These are phyloP conservation scores for Synanthedon myopaeformis DNA, from an alignment of 2,888 invertebrate genomes.

Conservation along the genomic window DNA sequence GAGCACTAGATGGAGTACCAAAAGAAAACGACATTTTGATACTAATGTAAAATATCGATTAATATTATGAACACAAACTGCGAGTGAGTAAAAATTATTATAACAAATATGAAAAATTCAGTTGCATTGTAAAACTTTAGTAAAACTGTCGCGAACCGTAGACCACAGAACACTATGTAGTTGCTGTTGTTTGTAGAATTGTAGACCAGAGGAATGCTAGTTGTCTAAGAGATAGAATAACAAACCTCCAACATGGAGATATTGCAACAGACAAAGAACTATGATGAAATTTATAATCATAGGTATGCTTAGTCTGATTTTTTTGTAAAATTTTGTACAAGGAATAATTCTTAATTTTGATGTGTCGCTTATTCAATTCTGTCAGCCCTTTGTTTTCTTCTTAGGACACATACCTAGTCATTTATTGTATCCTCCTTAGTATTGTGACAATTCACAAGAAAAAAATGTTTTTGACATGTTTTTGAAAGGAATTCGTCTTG, in stretches of 20 bases:
- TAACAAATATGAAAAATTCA: not conserved
- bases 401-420: not conserved
- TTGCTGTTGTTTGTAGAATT: no score
- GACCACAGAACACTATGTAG: no score
- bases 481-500: not conserved
- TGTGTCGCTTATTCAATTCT: no score
- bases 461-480: not conserved
- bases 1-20: slow-evolving; percentile 59
- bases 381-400: no score
- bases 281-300: no score
- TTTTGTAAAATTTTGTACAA: no score
- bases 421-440: not conserved
- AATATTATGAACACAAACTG: not conserved
- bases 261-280: no score
- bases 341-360: no score
- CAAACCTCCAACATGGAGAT: no score
- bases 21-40: slow-evolving; percentile 55
- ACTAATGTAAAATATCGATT: not conserved
- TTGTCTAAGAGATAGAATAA: no score
- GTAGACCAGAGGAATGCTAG: no score
- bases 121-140: not conserved
- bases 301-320: no score
- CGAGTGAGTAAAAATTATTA: not conserved
- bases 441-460: not conserved
- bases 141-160: not conserved